Percentiles rank a stretch among this genome's conserved stretches.
phyloP scores from a whole-genome alignment of 2,888 invertebrate genomes.

The Oscheius sp. region DNA sequence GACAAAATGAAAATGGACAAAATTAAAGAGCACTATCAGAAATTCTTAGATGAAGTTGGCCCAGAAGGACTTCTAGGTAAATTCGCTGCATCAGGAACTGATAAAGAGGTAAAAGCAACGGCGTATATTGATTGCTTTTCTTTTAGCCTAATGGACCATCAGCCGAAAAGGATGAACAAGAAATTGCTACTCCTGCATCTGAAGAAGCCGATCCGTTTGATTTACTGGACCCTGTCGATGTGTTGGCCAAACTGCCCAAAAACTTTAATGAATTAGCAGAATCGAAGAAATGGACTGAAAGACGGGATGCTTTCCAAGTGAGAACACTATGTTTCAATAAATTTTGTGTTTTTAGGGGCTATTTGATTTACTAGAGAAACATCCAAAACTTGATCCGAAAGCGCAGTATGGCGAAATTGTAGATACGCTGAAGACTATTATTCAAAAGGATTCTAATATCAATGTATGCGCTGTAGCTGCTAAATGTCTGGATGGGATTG shows the following conservation, averaged over 20 bases:
- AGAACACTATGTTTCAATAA: background rate
- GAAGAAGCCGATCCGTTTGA: slow-evolving; percentile 87
- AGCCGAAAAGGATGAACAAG: no score
- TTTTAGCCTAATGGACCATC: background rate
- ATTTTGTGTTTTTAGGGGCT: slow-evolving; percentile 80
- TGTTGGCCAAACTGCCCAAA: slow-evolving; percentile 74
- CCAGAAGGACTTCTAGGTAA: background rate
- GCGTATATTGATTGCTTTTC: background rate
- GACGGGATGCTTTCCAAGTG: slow-evolving; percentile 95
- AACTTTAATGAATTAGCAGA: slow-evolving; percentile 73
- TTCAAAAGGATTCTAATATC: slow-evolving; percentile 94
- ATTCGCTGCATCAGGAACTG: background rate
- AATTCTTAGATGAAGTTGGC: background rate
- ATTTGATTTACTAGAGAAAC: slow-evolving; percentile 77
- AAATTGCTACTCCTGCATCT: background rate
- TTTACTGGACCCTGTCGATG: slow-evolving; percentile 89
- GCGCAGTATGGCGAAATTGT: slow-evolving; percentile 93
- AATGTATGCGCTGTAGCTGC: slow-evolving; percentile 88
- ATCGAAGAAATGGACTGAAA: slow-evolving; percentile 95
- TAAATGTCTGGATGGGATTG: slow-evolving; percentile 85
- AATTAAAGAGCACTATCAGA: slow-evolving; percentile 20
- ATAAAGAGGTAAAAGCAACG: background rate
- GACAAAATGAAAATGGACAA: slow-evolving; percentile 54
- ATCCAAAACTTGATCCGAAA: slow-evolving; percentile 85
- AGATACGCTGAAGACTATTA: slow-evolving; percentile 87